Evolutionary conservation across 1,140 invertebrate genomes (phyloP), one percentile per base, ranked within the genome.

Genomic region (Zaprionus tsacasi): DNA sequence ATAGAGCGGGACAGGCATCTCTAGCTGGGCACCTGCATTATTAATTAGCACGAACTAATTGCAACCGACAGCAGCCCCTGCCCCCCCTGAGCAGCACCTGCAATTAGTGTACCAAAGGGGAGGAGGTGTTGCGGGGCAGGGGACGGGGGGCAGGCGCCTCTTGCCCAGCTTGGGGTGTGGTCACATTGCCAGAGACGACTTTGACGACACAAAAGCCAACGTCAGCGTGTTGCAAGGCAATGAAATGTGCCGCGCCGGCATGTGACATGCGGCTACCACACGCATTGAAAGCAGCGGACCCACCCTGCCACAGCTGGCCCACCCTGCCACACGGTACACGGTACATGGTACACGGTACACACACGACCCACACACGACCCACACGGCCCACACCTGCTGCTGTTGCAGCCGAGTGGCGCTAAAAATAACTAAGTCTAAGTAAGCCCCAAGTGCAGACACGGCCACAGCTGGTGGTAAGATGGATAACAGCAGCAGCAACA

Each of bases 11-110:
- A n/a, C 45, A 12, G 17, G 17, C 45, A 21, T 21, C 21, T 21
- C 21, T 21, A 50, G 10, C 21, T 25, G 1, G 45, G 15, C 3
- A 21, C 15, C 45, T 50, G 27, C 35, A 75, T 75, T 78, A 75
- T 78, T 78, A 78, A 78, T 78, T 70, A 78, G 65, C 65, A 50
- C 55, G 60, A 56, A 70, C 72, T 78, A 75, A 78, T 75, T 75
- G 76, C 60, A 69, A 65, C 12, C 43, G 25, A 38, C 50, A 25
- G n/a, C 45, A 40, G 38, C 38, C 8, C 17, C 45, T 17, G 6
- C 3, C 17, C 58, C 27, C 54, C 45, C 45, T 54, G 54, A 21
- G 25, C 17, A 13, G 52, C 63, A 52, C 15, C 61, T 65, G 69
- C 54, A 57, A 50, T 57, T 71, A 58, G 40, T 15, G n/a, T 7